Percentiles rank a stretch among this genome's conserved stretches.
Conservation (phyloP, 2,113 vertebrate genomes). For the Nerophis ophidion region DNA sequence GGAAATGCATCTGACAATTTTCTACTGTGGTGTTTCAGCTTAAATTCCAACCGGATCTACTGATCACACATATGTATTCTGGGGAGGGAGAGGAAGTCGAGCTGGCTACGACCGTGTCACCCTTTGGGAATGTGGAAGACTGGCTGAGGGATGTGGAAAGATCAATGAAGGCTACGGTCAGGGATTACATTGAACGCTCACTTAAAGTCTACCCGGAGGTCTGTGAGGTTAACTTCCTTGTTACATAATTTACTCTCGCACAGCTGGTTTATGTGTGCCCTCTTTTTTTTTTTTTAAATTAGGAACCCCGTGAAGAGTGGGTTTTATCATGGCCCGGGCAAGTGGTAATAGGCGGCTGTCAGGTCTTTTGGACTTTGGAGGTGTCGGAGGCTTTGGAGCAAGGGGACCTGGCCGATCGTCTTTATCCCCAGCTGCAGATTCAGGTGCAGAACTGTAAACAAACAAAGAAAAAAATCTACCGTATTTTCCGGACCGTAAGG, state of each 20-base stretch:
- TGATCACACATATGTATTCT: slow-evolving; percentile 91
- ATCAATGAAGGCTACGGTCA: slow-evolving; percentile 82
- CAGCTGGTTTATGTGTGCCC: background rate
- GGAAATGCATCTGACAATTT: background rate
- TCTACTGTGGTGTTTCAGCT: slow-evolving; percentile 66
- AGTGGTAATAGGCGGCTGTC: slow-evolving; percentile 89
- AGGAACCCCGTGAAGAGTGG: slow-evolving; percentile 75
- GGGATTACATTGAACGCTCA: slow-evolving; percentile 77
- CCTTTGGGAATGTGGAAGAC: slow-evolving; percentile 82
- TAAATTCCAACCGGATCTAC: slow-evolving; percentile 81
- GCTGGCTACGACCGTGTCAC: slow-evolving; percentile 69
- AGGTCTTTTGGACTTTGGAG: slow-evolving; percentile 87
- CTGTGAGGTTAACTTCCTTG: slow-evolving; percentile 4
- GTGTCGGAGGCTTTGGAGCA: slow-evolving; percentile 80
- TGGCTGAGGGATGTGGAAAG: slow-evolving; percentile 85
- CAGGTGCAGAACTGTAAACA: slow-evolving; percentile 68
- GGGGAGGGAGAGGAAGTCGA: slow-evolving; percentile 86
- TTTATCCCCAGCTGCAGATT: slow-evolving; percentile 79
- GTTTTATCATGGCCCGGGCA: slow-evolving; percentile 91
- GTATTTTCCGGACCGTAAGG: no score
- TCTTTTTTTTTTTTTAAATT: slow-evolving; percentile 9
- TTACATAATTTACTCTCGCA: background rate
- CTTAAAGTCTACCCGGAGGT: slow-evolving; percentile 78
- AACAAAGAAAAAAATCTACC: no score
- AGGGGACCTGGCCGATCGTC: slow-evolving; percentile 63